These are phyloP conservation scores for Stenurella melanura DNA, from an alignment of 2,888 invertebrate species.

Conservation along the genomic window DNA sequence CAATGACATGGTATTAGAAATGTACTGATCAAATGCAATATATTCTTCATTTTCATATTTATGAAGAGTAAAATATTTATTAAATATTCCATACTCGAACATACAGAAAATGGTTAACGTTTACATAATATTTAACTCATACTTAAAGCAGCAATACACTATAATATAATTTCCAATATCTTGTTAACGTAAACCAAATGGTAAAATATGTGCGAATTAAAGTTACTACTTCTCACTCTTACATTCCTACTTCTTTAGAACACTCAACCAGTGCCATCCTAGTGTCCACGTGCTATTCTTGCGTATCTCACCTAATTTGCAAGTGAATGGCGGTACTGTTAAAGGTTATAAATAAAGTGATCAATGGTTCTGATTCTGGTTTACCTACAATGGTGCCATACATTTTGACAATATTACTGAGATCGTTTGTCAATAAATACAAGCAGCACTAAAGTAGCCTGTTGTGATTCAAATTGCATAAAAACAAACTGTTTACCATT, in stretches of 20 bases:
- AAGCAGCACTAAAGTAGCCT: slow-evolving; percentile 10
- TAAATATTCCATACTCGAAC: too few species aligned
- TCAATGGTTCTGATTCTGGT: slow-evolving; percentile 59
- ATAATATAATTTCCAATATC: too few species aligned
- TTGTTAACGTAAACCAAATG: too few species aligned
- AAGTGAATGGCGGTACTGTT: slow-evolving; percentile 62
- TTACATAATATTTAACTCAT: too few species aligned
- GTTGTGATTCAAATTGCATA: slow-evolving; percentile 23
- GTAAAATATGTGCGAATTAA: too few species aligned
- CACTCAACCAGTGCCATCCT: slow-evolving; percentile 42
- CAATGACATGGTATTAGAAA: too few species aligned
- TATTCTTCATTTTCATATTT: too few species aligned
- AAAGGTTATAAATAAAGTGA: slow-evolving; percentile 64
- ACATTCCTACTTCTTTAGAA: slow-evolving; percentile 22
- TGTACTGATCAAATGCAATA: too few species aligned
- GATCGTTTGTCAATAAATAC: slow-evolving; percentile 37
- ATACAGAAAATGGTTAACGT: too few species aligned
- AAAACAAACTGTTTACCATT: background rate
- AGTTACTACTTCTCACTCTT: background rate
- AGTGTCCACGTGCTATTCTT: slow-evolving; percentile 61
- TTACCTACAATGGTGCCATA: slow-evolving; percentile 40
- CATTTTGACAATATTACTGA: slow-evolving; percentile 24
- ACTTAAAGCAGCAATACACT: too few species aligned
- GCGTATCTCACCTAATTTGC: slow-evolving; percentile 62
- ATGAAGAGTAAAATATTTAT: too few species aligned